Conservation (phyloP, 2,113 vertebrate genomes). For the Oreocharis arfaki region DNA sequence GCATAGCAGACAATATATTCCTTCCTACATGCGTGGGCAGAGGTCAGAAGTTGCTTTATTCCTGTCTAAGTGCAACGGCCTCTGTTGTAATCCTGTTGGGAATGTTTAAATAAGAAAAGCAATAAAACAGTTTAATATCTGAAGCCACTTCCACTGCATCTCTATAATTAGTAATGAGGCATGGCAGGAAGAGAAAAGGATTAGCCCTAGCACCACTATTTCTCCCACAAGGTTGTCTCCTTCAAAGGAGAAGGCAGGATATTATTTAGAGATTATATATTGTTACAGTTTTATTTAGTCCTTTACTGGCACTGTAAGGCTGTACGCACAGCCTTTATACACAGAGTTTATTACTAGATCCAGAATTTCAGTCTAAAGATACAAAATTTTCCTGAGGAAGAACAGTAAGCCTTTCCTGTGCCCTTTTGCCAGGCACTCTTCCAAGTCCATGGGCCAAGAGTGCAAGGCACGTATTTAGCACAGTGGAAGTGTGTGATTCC, state of each 20-base stretch:
- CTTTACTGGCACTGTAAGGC: not conserved
- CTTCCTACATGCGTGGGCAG: not conserved
- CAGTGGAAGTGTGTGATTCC: not conserved
- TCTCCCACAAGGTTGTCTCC: not conserved
- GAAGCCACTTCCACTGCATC: not conserved
- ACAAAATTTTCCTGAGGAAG: not conserved
- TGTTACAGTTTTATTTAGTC: not conserved
- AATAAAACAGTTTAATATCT: not conserved
- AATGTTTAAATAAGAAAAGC: not conserved
- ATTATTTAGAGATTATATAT: not conserved
- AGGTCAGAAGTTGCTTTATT: not conserved
- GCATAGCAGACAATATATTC: not conserved
- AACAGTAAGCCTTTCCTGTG: not conserved
- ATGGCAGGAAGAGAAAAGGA: not conserved
- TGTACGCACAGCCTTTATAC: not conserved
- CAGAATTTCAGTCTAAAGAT: not conserved
- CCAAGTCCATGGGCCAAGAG: not conserved
- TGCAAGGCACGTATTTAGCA: not conserved
- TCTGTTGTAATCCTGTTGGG: not conserved
- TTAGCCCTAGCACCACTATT: not conserved
- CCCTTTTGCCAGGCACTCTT: not conserved
- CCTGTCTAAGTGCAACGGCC: not conserved
- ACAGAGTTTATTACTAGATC: not conserved
- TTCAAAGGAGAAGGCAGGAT: not conserved
- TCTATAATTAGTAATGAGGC: not conserved